Evolutionary conservation across 2,797 vertebrate genomes (phyloP).

Genomic region (Botia kubotai): DNA sequence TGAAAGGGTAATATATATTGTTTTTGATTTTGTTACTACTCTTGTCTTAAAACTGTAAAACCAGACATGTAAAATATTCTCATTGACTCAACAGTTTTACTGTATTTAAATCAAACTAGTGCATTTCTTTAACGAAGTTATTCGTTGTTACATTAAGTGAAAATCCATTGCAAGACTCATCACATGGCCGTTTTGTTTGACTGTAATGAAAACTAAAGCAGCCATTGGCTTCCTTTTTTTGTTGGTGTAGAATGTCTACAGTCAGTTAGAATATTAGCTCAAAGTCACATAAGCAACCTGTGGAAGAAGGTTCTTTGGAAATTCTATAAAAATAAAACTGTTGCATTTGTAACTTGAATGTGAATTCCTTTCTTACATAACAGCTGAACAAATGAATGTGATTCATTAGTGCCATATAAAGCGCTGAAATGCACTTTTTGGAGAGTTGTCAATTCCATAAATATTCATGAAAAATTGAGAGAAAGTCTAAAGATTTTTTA

Average conservation of each 20-base stretch:
- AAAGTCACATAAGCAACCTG: constrained; percentile 22
- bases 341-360: constrained; percentile 52
- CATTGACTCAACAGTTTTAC: constrained; percentile 50
- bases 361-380: constrained; percentile 23
- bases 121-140: constrained; percentile 58
- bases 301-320: constrained; percentile 34
- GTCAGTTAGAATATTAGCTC: constrained; percentile 53
- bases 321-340: constrained; percentile 57
- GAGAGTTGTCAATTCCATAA: not conserved
- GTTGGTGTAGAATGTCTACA: constrained; percentile 50
- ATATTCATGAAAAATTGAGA: not conserved
- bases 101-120: constrained; percentile 56
- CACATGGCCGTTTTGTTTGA: constrained; percentile 48
- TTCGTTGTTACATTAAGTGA: constrained; percentile 42
- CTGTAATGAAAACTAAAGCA: constrained; percentile 37
- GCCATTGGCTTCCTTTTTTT: constrained; percentile 28
- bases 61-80: constrained; percentile 65
- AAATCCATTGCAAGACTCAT: constrained; percentile 40
- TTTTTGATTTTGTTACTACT: constrained; percentile 91
- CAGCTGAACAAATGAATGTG: not conserved
- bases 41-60: constrained; percentile 91
- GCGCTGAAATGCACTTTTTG: not conserved
- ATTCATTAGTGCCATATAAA: not conserved
- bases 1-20: constrained; percentile 88
- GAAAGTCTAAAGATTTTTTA: not conserved